These are phyloP conservation scores for Leiothrix lutea DNA, from an alignment of 2,113 vertebrate genomes.

Conservation along the genomic window DNA sequence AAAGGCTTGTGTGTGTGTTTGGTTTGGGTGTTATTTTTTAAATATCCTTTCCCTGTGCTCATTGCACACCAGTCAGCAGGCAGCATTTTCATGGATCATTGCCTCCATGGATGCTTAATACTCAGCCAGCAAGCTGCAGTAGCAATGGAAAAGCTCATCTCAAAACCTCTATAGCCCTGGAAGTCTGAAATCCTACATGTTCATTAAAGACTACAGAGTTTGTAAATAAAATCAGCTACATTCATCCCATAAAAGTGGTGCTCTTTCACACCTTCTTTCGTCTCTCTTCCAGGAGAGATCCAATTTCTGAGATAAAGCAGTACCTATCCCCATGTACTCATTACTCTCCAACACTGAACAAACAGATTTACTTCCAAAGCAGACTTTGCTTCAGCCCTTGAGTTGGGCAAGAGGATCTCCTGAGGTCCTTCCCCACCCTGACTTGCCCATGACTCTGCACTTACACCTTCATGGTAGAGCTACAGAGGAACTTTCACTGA, in stretches of 20 bases:
- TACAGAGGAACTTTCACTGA: background rate
- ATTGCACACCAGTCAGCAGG: background rate
- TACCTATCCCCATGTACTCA: background rate
- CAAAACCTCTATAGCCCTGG: background rate
- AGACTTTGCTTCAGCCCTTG: accelerated
- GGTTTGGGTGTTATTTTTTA: background rate
- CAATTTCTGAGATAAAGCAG: background rate
- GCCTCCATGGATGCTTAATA: background rate
- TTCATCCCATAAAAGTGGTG: background rate
- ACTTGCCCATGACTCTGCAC: background rate
- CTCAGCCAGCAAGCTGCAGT: background rate
- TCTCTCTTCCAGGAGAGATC: background rate
- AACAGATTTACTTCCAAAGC: accelerated
- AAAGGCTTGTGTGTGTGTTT: background rate
- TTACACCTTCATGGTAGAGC: background rate
- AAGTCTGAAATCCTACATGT: background rate
- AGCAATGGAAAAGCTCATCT: background rate
- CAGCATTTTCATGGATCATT: background rate
- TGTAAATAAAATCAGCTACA: background rate
- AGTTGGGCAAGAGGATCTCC: background rate
- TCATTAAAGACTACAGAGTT: background rate
- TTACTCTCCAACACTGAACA: background rate
- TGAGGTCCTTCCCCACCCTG: background rate
- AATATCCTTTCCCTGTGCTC: background rate
- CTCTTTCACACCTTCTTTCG: background rate